phyloP scores from a whole-genome alignment of 2,888 invertebrate species.

The Sminthurinus aureus region DNA sequence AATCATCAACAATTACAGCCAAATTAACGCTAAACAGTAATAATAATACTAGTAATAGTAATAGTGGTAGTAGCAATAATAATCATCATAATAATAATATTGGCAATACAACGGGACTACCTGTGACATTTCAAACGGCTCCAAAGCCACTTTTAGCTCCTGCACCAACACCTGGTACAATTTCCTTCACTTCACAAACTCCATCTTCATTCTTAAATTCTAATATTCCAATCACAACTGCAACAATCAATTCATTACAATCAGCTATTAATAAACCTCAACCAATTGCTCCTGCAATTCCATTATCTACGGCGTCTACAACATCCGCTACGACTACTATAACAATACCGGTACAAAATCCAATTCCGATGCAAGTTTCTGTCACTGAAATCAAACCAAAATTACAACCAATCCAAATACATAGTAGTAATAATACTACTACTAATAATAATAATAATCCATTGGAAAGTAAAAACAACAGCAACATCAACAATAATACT shows the following conservation, averaged over 20 bases:
- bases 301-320: constrained; percentile 31
- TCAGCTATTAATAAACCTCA: constrained; percentile 20
- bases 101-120: neutral
- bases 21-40: constrained; percentile 25
- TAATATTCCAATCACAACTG: constrained; percentile 41
- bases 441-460: neutral
- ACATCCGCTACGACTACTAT: constrained; percentile 29
- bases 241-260: constrained; percentile 11
- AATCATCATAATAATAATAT: too few species aligned
- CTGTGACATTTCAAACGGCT: constrained; percentile 42
- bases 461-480: neutral
- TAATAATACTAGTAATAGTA: too few species aligned
- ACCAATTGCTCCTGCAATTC: constrained; percentile 45
- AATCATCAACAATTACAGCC: neutral
- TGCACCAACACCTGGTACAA: constrained; percentile 4
- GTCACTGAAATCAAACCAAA: constrained; percentile 28
- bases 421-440: constrained; percentile 18
- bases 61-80: too few species aligned
- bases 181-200: neutral
- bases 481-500: neutral
- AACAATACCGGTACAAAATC: constrained; percentile 34
- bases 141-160: constrained; percentile 26
- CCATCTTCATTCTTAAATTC: constrained; percentile 29
- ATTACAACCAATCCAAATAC: neutral
- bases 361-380: constrained; percentile 33